A percentile compares a stretch with the other conserved stretches of the same genome.
phyloP scores from a whole-genome alignment of 2,888 invertebrate genomes.

The Liodrosophila aerea region DNA sequence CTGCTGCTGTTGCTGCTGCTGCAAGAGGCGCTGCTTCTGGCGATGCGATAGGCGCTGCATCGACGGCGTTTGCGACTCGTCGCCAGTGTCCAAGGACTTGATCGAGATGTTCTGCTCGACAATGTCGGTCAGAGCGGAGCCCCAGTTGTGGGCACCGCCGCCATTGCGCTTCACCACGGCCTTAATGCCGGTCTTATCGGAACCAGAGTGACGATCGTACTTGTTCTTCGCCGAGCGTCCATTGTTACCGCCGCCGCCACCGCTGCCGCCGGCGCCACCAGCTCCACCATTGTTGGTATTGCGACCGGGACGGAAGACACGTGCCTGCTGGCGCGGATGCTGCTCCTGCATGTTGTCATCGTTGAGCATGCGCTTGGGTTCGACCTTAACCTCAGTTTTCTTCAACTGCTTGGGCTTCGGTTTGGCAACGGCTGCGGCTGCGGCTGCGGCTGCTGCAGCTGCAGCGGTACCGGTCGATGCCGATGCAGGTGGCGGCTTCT shows the following conservation, averaged over 20 bases:
- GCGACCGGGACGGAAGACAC: too few species aligned
- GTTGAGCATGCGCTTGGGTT: too few species aligned
- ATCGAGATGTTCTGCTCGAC: too few species aligned
- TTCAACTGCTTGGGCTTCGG: not conserved
- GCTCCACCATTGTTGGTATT: too few species aligned
- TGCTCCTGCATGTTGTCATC: not conserved
- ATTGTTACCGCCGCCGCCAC: not conserved
- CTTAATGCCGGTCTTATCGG: conserved; percentile 26
- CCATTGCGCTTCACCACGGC: conserved; percentile 35
- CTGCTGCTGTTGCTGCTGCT: not conserved
- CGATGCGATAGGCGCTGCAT: not conserved
- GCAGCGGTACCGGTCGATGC: not conserved
- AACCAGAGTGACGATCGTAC: conserved; percentile 27
- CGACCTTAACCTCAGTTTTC: not conserved
- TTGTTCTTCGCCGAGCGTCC: not conserved
- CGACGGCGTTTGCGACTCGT: conserved; percentile 4
- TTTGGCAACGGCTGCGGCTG: not conserved
- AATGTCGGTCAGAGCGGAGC: conserved; percentile 24
- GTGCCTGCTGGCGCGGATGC: not conserved
- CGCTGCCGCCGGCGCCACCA: not conserved
- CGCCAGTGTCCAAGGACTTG: too few species aligned
- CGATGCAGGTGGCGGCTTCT: not conserved
- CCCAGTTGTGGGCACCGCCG: conserved; percentile 39
- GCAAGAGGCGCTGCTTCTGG: not conserved
- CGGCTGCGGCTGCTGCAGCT: not conserved